These are phyloP conservation scores for Callipepla californica DNA, from an alignment of 2,113 vertebrate species.

Conservation along the genomic window DNA sequence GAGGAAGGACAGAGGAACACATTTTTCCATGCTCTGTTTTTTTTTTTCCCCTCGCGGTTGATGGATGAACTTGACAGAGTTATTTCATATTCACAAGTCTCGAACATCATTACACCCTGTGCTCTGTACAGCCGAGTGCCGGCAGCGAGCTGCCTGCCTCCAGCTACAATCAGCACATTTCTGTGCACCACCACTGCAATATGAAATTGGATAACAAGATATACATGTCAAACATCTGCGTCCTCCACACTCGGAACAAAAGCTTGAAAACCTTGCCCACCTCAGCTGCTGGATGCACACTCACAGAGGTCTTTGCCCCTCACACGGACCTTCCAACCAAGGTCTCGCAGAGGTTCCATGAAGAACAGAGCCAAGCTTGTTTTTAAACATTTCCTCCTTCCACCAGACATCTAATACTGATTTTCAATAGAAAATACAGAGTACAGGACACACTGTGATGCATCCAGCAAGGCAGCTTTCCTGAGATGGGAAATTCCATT, in stretches of 20 bases:
- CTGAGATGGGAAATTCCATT: not conserved
- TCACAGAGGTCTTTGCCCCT: not conserved
- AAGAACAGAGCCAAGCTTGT: not conserved
- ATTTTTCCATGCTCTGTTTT: not conserved
- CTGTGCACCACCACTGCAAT: not conserved
- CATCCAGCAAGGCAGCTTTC: not conserved
- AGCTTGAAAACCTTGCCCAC: not conserved
- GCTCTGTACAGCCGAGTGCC: not conserved
- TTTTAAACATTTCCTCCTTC: not conserved
- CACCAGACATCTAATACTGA: not conserved
- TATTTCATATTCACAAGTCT: not conserved
- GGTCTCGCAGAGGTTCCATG: not conserved
- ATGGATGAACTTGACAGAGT: conserved; percentile 9
- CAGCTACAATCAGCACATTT: not conserved
- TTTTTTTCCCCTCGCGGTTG: not conserved
- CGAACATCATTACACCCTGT: not conserved
- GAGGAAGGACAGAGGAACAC: not conserved
- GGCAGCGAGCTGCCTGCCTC: conserved; percentile 41
- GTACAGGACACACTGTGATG: not conserved
- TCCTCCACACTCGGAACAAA: not conserved
- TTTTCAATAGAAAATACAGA: not conserved
- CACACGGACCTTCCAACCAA: not conserved
- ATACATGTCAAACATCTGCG: not conserved
- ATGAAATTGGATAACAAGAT: conserved; percentile 6
- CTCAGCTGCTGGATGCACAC: not conserved